Conservation (phyloP, 2,797 vertebrate species). For the Antennarius maculatus region DNA sequence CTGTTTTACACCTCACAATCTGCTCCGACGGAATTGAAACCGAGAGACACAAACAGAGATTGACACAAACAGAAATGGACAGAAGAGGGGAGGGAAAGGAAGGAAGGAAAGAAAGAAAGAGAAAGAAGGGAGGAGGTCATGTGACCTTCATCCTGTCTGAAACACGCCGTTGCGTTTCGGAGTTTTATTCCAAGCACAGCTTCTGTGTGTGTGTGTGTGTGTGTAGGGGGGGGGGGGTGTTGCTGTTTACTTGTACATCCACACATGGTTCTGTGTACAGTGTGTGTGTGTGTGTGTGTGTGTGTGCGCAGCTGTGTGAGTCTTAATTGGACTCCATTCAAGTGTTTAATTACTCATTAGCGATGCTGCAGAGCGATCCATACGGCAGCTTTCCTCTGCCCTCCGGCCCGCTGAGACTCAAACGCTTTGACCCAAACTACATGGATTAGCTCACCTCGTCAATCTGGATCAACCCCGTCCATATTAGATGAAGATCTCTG, state of each 20-base stretch:
- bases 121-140: too few species aligned
- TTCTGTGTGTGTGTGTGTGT: background rate
- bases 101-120: too few species aligned
- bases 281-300: conserved; percentile 21
- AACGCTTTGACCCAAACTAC: conserved; percentile 71
- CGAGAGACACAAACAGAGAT: conserved; percentile 42
- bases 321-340: conserved; percentile 78
- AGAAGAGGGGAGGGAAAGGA: conserved; percentile 8
- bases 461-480: conserved; percentile 72
- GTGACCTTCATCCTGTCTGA: too few species aligned
- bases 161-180: too few species aligned
- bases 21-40: conserved; percentile 24
- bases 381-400: conserved; percentile 56
- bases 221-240: conserved; percentile 3
- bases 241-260: conserved; percentile 7
- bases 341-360: conserved; percentile 80
- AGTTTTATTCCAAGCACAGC: too few species aligned
- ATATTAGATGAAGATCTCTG: conserved; percentile 59
- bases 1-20: conserved; percentile 26
- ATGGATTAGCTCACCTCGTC: conserved; percentile 77
- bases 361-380: conserved; percentile 74
- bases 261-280: background rate
- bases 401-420: conserved; percentile 57
- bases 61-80: conserved; percentile 41
- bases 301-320: conserved; percentile 31